Evolutionary conservation across 1,140 invertebrate species (phyloP).

Genomic region (Stenopsyche tienmushanensis): DNA sequence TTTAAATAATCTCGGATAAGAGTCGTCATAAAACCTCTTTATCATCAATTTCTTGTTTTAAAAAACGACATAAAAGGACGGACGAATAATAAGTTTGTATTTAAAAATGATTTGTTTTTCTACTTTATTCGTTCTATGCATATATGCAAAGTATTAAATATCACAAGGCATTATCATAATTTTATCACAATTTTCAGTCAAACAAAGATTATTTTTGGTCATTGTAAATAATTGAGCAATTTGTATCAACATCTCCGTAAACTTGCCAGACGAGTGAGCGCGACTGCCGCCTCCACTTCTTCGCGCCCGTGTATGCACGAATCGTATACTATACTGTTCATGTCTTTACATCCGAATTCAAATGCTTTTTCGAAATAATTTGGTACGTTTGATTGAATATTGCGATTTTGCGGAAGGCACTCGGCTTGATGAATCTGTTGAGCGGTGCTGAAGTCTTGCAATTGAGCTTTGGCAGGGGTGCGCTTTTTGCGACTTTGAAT

Average conservation of each 20-base stretch:
- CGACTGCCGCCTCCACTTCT: constrained; percentile 70
- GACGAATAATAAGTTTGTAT: neutral
- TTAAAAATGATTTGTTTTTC: neutral
- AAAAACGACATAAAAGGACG: too few relatives aligned
- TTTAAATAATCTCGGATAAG: neutral
- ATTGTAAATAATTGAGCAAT: constrained; percentile 4
- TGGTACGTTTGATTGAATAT: neutral
- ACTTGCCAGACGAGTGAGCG: constrained; percentile 59
- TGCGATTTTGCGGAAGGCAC: neutral
- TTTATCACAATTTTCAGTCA: constrained; percentile 14
- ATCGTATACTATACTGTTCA: constrained; percentile 12
- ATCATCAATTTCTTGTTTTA: too few relatives aligned
- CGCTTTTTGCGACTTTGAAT: constrained; percentile 30
- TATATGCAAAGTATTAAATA: neutral
- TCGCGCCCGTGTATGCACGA: constrained; percentile 58
- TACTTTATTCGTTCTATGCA: neutral
- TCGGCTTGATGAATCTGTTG: neutral
- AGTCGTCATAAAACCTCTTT: neutral
- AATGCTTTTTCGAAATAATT: neutral
- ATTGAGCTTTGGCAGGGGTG: neutral
- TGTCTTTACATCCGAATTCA: constrained; percentile 41
- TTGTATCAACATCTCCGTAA: constrained; percentile 34
- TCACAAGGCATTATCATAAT: constrained; percentile 1
- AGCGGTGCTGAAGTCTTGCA: neutral
- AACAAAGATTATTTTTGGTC: constrained; percentile 15